Percentiles rank a stretch among this genome's conserved stretches.
Evolutionary conservation across 2,797 vertebrate species (phyloP).

Genomic region (Intellagama lesueurii): DNA sequence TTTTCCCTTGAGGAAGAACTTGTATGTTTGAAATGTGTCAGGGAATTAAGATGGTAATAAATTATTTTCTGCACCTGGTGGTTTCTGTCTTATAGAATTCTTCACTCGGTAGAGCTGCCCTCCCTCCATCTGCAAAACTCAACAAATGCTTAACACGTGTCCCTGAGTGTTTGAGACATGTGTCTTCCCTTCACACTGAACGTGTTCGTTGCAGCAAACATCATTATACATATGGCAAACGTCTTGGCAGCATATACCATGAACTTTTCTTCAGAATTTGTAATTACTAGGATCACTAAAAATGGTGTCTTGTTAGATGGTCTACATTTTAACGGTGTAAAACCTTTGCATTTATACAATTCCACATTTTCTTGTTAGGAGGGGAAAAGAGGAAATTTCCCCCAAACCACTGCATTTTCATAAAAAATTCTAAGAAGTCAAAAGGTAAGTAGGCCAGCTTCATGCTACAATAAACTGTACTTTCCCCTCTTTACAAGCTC

Average conservation of each 20-base stretch:
- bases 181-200: neutral
- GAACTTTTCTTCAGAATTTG: slow-evolving; percentile 36
- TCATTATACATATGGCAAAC: slow-evolving; percentile 28
- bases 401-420: slow-evolving; percentile 54
- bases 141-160: neutral
- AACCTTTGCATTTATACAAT: slow-evolving; percentile 49
- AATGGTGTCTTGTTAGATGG: slow-evolving; percentile 15
- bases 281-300: slow-evolving; percentile 29
- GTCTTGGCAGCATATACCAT: slow-evolving; percentile 31
- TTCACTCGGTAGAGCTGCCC: neutral
- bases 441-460: slow-evolving; percentile 38
- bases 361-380: neutral
- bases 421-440: slow-evolving; percentile 51
- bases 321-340: slow-evolving; percentile 50
- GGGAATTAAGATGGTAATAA: slow-evolving; percentile 21
- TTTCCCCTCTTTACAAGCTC: slow-evolving; percentile 53
- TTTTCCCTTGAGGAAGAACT: slow-evolving; percentile 6
- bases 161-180: neutral
- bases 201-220: neutral
- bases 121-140: neutral
- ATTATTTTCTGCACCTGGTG: slow-evolving; percentile 25
- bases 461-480: slow-evolving; percentile 45
- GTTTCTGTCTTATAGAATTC: neutral
- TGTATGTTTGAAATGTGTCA: slow-evolving; percentile 18
- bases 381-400: too few relatives aligned